phyloP scores from a whole-genome alignment of 2,888 invertebrate genomes.

The Charanyca ferruginea region DNA sequence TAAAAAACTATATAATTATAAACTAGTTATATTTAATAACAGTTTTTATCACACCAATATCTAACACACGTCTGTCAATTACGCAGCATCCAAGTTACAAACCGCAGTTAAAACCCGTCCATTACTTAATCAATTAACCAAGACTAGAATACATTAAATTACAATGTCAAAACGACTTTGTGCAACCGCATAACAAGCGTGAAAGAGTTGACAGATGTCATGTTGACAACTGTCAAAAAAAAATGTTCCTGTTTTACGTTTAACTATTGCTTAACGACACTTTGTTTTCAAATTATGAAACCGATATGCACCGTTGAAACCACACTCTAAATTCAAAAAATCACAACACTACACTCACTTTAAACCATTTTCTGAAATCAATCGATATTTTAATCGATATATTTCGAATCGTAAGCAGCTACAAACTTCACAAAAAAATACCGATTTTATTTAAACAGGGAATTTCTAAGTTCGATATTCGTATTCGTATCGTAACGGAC shows the following conservation, averaged over 20 bases:
- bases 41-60: slow-evolving; percentile 53
- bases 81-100: slow-evolving; percentile 61
- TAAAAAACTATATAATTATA: slow-evolving; percentile 26
- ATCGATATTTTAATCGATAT: slow-evolving; percentile 19
- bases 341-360: slow-evolving; percentile 61
- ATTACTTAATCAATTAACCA: slow-evolving; percentile 72
- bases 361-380: slow-evolving; percentile 12
- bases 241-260: slow-evolving; percentile 38
- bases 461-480: slow-evolving; percentile 69
- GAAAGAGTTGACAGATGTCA: slow-evolving; percentile 61
- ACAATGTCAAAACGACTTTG: slow-evolving; percentile 67
- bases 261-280: slow-evolving; percentile 40
- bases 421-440: slow-evolving; percentile 39
- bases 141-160: slow-evolving; percentile 67
- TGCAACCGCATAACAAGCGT: slow-evolving; percentile 53
- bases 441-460: slow-evolving; percentile 56
- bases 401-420: slow-evolving; percentile 16
- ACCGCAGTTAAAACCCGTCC: slow-evolving; percentile 59
- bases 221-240: slow-evolving; percentile 57
- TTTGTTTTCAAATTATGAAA: slow-evolving; percentile 30
- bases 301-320: slow-evolving; percentile 63
- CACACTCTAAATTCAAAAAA: slow-evolving; percentile 31
- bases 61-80: slow-evolving; percentile 52
- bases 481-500: slow-evolving; percentile 58
- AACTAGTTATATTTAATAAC: slow-evolving; percentile 42